Conservation (phyloP, 2,797 vertebrate species). For the Pelochelys cantorii region DNA sequence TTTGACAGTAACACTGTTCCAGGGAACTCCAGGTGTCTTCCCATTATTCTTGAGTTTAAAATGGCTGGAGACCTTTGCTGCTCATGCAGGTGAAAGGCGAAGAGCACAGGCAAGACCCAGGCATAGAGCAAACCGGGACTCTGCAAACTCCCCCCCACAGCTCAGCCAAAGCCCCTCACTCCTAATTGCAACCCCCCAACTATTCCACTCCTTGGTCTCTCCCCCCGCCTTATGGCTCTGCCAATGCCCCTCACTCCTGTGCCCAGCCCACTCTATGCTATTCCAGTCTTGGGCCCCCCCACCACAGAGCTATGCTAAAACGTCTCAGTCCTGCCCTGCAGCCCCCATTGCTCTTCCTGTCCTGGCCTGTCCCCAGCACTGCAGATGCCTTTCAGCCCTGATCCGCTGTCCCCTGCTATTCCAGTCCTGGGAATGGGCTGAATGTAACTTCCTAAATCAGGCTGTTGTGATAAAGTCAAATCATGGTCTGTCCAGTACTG, state of each 20-base stretch:
- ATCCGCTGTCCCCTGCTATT: not conserved
- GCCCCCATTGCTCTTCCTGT: not conserved
- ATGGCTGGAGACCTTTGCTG: constrained; percentile 24
- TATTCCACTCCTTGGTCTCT: not conserved
- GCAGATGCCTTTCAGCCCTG: not conserved
- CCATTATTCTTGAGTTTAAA: constrained; percentile 39
- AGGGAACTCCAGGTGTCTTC: constrained; percentile 5
- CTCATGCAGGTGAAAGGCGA: constrained; percentile 10
- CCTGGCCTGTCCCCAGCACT: not conserved
- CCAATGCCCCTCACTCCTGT: not conserved
- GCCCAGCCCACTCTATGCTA: not conserved
- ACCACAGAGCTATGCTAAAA: not conserved
- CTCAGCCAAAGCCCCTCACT: not conserved
- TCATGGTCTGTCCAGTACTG: not conserved
- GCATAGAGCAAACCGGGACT: not conserved
- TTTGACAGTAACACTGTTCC: constrained; percentile 7
- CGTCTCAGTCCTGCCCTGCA: not conserved
- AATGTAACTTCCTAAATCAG: not conserved
- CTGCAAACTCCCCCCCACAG: not conserved
- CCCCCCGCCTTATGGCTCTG: not conserved
- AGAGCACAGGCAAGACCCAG: constrained; percentile 1
- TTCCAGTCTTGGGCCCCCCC: not conserved
- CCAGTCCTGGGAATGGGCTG: not conserved
- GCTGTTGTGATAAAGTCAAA: not conserved
- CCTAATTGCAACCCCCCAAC: not conserved